Conservation (phyloP, 2,888 invertebrate genomes). For the Agrypnus murinus region DNA sequence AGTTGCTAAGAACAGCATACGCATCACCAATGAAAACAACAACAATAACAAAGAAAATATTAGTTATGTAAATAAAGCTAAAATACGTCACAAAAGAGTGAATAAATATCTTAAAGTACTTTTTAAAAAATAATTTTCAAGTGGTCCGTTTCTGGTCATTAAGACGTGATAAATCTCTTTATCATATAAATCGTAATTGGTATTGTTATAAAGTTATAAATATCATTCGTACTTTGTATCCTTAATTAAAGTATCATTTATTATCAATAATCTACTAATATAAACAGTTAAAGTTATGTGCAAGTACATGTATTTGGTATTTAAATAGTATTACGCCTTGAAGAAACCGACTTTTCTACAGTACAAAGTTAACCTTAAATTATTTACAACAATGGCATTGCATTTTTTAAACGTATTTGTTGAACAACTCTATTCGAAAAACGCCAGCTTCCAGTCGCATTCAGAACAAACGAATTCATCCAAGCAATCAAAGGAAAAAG, state of each 20-base stretch:
- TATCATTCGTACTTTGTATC: slow-evolving; percentile 28
- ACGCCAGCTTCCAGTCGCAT: slow-evolving; percentile 31
- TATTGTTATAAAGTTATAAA: slow-evolving; percentile 10
- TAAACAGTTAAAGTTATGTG: neutral
- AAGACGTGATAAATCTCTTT: neutral
- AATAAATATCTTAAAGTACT: neutral
- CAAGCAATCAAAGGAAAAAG: slow-evolving; percentile 56
- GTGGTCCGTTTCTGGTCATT: neutral
- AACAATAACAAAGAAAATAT: neutral
- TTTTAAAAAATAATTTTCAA: neutral
- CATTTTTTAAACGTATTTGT: slow-evolving; percentile 44
- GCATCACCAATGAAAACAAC: neutral
- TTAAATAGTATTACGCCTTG: slow-evolving; percentile 6
- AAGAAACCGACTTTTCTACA: neutral
- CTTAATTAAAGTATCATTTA: slow-evolving; percentile 1
- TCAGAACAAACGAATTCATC: slow-evolving; percentile 35
- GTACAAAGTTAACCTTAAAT: neutral
- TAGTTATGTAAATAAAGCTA: too few relatives aligned
- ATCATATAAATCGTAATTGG: slow-evolving; percentile 1
- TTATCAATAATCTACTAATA: neutral
- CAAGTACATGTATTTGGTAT: slow-evolving; percentile 1
- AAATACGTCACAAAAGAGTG: too few relatives aligned
- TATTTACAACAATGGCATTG: slow-evolving; percentile 37
- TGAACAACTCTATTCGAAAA: slow-evolving; percentile 44
- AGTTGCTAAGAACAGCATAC: slow-evolving; percentile 7